Evolutionary conservation across 2,113 vertebrate species (phyloP).

Genomic region (Nycticorax nycticorax): DNA sequence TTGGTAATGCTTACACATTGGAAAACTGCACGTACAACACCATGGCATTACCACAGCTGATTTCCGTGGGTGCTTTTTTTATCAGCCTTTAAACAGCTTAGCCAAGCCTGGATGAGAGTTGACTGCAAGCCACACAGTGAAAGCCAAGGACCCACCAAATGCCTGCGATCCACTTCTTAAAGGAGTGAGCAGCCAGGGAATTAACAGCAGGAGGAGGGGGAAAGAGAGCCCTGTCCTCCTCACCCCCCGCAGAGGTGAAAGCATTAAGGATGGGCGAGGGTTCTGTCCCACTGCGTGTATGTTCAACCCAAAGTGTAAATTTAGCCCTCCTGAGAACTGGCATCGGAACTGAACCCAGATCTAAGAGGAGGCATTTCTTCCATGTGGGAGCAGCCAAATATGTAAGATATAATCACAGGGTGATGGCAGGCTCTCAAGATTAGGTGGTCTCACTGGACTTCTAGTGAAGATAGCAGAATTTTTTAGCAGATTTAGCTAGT

Average conservation of each 20-base stretch:
- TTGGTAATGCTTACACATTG: neutral
- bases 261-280: neutral
- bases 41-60: neutral
- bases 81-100: neutral
- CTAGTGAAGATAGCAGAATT: neutral
- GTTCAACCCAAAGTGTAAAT: neutral
- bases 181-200: neutral
- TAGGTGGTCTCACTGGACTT: neutral
- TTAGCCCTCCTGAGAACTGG: neutral
- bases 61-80: neutral
- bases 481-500: neutral
- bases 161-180: neutral
- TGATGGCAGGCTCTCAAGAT: neutral
- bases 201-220: neutral
- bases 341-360: neutral
- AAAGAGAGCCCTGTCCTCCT: neutral
- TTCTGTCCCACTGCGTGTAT: neutral
- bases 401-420: neutral
- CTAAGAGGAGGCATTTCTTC: neutral
- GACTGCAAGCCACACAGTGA: neutral
- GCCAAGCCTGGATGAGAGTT: neutral
- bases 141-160: neutral
- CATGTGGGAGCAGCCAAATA: neutral
- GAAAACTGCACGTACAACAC: neutral
- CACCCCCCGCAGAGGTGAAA: neutral